These are phyloP conservation scores for Drosophila kanekoi DNA, from an alignment of 2,888 invertebrate species.

Conservation along the genomic window DNA sequence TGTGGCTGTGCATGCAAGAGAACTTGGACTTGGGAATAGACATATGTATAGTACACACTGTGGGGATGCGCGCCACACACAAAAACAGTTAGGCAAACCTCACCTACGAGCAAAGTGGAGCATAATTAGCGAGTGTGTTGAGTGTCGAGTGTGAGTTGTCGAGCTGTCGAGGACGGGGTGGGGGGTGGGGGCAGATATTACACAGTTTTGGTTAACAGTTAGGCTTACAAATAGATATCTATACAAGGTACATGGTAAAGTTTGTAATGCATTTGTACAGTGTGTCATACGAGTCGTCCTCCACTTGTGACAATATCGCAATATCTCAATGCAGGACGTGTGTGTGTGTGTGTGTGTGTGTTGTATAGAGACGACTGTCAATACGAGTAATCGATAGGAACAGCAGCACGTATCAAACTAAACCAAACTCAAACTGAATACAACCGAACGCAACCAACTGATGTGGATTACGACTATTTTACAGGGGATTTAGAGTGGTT, in stretches of 20 bases:
- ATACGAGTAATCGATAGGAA: constrained; percentile 29
- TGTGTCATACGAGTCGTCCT: constrained; percentile 32
- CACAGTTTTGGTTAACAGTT: constrained; percentile 46
- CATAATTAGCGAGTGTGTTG: constrained; percentile 33
- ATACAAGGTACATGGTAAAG: constrained; percentile 33
- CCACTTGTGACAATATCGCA: constrained; percentile 35
- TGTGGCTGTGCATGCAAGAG: constrained; percentile 17
- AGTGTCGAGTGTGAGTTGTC: constrained; percentile 19
- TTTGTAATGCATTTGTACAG: constrained; percentile 55
- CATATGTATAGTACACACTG: constrained; percentile 21
- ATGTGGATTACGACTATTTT: constrained; percentile 40
- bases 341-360: constrained; percentile 5
- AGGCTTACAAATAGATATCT: constrained; percentile 42
- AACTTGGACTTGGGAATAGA: constrained; percentile 20
- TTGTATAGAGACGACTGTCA: constrained; percentile 28
- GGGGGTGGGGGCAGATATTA: constrained; percentile 3
- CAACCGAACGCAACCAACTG: constrained; percentile 31
- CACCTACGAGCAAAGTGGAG: constrained; percentile 36
- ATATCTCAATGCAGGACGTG: constrained; percentile 19
- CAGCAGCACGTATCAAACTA: constrained; percentile 29
- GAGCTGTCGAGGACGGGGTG: constrained; percentile 40
- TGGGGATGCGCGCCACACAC: constrained; percentile 39
- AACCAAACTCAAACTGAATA: constrained; percentile 36
- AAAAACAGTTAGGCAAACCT: constrained; percentile 25
- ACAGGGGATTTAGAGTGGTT: constrained; percentile 29